Evolutionary conservation across 2,888 invertebrate genomes (phyloP).

Genomic region (Melipona beecheii): DNA sequence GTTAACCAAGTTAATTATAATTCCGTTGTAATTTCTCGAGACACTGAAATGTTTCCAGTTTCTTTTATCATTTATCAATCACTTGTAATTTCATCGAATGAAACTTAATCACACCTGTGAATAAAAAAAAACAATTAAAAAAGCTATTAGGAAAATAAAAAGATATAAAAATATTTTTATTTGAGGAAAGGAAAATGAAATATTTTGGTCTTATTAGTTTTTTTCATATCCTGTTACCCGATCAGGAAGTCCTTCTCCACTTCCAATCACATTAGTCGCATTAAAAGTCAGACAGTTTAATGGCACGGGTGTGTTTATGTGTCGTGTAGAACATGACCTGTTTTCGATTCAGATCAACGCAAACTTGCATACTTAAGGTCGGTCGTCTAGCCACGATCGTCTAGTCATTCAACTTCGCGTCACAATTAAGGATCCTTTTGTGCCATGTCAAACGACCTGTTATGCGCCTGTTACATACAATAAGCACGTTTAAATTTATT

Average conservation of each 20-base stretch:
- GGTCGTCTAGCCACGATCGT: constrained; percentile 22
- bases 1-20: constrained; percentile 28
- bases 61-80: neutral
- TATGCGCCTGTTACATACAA: constrained; percentile 80
- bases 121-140: neutral
- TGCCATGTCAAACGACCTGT: constrained; percentile 77
- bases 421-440: constrained; percentile 69
- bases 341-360: constrained; percentile 56
- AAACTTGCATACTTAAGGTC: constrained; percentile 23
- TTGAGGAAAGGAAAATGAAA: neutral
- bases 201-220: neutral
- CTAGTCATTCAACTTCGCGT: constrained; percentile 49
- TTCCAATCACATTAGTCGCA: constrained; percentile 61
- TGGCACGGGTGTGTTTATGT: constrained; percentile 58
- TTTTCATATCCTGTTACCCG: neutral
- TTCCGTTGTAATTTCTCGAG: constrained; percentile 6
- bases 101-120: too few relatives aligned
- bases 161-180: neutral
- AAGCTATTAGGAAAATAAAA: too few relatives aligned
- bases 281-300: constrained; percentile 56
- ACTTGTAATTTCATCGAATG: neutral
- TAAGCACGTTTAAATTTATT: constrained; percentile 77
- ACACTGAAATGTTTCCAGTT: neutral
- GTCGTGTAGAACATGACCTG: constrained; percentile 57
- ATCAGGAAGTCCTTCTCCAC: constrained; percentile 3